Base-by-base conservation (phyloP, 2,888 invertebrate genomes). In the Andrena bicolor region DNA sequence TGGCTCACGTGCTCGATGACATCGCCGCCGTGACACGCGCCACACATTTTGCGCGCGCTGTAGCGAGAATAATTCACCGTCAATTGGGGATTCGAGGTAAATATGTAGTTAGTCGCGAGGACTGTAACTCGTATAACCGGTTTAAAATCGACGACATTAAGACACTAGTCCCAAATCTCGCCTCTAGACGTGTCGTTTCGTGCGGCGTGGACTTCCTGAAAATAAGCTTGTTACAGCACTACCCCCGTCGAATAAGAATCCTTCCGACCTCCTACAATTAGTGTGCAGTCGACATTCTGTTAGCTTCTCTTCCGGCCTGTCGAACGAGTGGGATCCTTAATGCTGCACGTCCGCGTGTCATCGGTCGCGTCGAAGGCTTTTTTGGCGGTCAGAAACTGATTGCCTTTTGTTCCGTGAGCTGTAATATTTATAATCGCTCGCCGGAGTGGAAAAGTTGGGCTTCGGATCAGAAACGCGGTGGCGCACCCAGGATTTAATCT, bases 311-410 rank as follows among this genome's bases (percentile, higher is more conserved):
- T 53, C 76, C 66, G 76, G 26, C 35, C 35, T 53, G 63, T 23
- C 60, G 53, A 41, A 35, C 60, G 56, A 32, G 58, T 26, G 3
- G 35, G 68, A 79, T 83, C 71, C 79, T 41, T 65, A 71, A 53
- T 74, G 26, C 35, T 70, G 70, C 74, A 71, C 61, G 79, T 56
- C 51, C 26, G 49, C 58, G 70, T 68, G 80, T 82, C 77, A 82
- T 72, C 69, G 85, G 61, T 75, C 82, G 32, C 74, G 58, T 10
- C n/a, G 77, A 86, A 80, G 75, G 73, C 35, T 74, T 78, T 76
- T 74, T 73, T 49, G 70, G 30, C 26, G 26, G 41, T 10, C 51
- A 20, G n/a, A 48, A 70, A n/a, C 35, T 63, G 58, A 64, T 75
- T 32, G 41, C 26, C 13, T 30, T 32, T 58, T 26, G n/a, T 58